Conservation (phyloP, 2,888 invertebrate genomes). For the Lasius fuliginosus region DNA sequence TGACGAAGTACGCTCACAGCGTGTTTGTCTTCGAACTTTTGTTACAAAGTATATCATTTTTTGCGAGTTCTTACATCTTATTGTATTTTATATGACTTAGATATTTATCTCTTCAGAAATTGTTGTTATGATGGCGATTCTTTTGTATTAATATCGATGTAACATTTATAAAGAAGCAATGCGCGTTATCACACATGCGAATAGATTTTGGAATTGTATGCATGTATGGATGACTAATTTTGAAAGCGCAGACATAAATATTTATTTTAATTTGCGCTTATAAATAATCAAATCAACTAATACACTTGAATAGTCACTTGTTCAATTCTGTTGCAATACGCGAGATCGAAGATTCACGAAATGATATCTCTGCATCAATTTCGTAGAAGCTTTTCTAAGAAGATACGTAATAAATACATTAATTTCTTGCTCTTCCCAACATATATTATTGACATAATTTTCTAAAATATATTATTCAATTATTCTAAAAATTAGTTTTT, state of each 20-base stretch:
- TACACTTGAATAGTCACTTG: constrained; percentile 8
- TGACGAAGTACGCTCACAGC: no score
- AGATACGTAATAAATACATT: background rate
- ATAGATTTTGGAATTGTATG: constrained; percentile 32
- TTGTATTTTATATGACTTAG: background rate
- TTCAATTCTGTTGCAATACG: background rate
- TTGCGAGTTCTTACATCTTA: background rate
- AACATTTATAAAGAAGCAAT: background rate
- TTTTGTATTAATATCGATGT: background rate
- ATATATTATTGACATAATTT: background rate
- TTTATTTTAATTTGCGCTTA: constrained; percentile 64
- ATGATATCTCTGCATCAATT: background rate
- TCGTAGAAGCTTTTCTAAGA: background rate
- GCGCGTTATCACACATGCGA: background rate
- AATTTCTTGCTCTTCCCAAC: no score
- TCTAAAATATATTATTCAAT: background rate
- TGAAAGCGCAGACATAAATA: constrained; percentile 58
- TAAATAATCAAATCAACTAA: constrained; percentile 48
- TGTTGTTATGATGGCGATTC: background rate
- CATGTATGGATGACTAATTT: constrained; percentile 43
- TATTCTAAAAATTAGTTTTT: background rate
- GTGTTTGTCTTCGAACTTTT: no score
- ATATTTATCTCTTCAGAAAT: background rate
- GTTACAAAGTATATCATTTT: background rate
- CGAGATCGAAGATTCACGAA: background rate